Percentiles rank a stretch among this genome's conserved stretches.
phyloP scores from a whole-genome alignment of 2,113 vertebrate species.

The Malurus melanocephalus region DNA sequence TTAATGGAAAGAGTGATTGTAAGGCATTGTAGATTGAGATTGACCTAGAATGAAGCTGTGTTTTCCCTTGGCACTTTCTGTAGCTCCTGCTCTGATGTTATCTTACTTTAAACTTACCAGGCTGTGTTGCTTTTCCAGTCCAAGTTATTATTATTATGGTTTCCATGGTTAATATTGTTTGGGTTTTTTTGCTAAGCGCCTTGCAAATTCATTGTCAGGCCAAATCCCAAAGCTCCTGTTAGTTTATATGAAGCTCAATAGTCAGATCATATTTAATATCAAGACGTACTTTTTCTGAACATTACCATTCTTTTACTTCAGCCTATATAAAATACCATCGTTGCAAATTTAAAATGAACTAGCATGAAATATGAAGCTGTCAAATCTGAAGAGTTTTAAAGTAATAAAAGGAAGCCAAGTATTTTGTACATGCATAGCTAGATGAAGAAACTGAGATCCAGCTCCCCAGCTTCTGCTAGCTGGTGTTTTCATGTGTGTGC shows the following conservation, averaged over 20 bases:
- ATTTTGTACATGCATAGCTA: neutral
- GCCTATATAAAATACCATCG: neutral
- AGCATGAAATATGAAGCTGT: neutral
- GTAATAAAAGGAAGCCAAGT: neutral
- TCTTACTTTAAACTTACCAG: slow-evolving; percentile 11
- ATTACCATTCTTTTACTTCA: neutral
- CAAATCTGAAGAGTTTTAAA: neutral
- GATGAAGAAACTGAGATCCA: neutral
- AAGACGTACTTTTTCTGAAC: slow-evolving; percentile 3
- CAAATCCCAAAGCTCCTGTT: slow-evolving; percentile 45
- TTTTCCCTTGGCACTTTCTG: slow-evolving; percentile 21
- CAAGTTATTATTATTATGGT: slow-evolving; percentile 28
- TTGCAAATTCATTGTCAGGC: neutral
- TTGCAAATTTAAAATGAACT: slow-evolving; percentile 6
- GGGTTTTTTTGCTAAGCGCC: neutral
- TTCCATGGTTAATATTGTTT: slow-evolving; percentile 25
- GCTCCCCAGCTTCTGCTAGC: neutral
- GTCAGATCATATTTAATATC: neutral
- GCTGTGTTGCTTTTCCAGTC: neutral
- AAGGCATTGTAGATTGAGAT: neutral
- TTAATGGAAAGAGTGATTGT: slow-evolving; percentile 3
- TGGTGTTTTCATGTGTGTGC: neutral
- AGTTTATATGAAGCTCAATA: slow-evolving; percentile 26
- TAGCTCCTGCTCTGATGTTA: slow-evolving; percentile 14
- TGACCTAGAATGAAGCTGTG: slow-evolving; percentile 23